phyloP scores from a whole-genome alignment of 2,888 invertebrate genomes.

The Poecilobothrus nobilitatus region DNA sequence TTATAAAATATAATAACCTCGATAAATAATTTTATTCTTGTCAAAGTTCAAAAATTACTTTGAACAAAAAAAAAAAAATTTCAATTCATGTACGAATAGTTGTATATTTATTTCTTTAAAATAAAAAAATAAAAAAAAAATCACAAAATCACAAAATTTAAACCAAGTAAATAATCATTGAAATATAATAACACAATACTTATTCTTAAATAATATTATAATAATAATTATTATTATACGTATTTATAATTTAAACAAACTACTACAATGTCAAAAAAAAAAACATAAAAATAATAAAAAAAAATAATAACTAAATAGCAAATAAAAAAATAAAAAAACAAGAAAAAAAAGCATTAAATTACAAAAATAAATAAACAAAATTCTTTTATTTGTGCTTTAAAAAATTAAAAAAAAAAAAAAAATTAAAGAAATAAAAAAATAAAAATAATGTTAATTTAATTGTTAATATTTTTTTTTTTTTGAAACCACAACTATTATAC shows the following conservation, averaged over 20 bases:
- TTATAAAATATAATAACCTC: too few species aligned
- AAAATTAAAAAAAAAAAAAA: too few species aligned
- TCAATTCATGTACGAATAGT: too few species aligned
- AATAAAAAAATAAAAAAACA: background rate
- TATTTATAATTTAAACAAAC: background rate
- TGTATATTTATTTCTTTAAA: background rate
- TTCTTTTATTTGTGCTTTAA: too few species aligned
- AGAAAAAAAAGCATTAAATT: background rate
- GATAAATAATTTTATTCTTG: too few species aligned
- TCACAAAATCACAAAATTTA: background rate
- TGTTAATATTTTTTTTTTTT: too few species aligned
- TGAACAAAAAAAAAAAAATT: too few species aligned
- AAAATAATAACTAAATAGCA: background rate
- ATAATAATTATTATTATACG: background rate
- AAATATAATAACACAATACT: background rate
- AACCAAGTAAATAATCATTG: background rate
- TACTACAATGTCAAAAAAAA: background rate
- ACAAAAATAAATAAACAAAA: background rate
- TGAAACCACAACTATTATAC: too few species aligned
- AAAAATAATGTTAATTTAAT: too few species aligned
- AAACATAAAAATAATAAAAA: background rate
- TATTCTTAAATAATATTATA: background rate
- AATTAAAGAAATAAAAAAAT: background rate
- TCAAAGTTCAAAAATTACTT: too few species aligned
- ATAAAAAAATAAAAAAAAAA: background rate